Evolutionary conservation across 2,113 vertebrate species (phyloP).

Genomic region (Spea bombifrons): DNA sequence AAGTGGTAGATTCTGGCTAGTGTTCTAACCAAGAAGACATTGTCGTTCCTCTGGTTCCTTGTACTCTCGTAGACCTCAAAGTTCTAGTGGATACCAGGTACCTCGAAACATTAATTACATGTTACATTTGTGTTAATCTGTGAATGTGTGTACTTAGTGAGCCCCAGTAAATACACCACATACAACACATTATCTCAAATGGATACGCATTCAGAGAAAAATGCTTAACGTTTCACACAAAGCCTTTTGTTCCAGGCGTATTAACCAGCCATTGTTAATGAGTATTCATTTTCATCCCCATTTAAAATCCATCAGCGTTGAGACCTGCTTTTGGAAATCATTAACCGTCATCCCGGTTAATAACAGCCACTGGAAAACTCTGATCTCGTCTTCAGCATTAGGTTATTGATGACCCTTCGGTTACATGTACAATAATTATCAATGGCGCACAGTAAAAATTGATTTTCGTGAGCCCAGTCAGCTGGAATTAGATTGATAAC

Average conservation of each 20-base stretch:
- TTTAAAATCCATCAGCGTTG: slow-evolving; percentile 35
- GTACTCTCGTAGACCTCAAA: no score
- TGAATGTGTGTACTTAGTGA: not conserved
- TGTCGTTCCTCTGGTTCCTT: no score
- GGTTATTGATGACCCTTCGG: slow-evolving; percentile 27
- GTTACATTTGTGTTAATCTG: no score
- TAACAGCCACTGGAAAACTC: not conserved
- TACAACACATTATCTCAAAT: not conserved
- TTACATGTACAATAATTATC: slow-evolving; percentile 31
- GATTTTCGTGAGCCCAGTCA: slow-evolving; percentile 28
- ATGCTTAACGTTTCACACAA: not conserved
- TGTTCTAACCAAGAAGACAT: no score
- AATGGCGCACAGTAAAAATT: slow-evolving; percentile 22
- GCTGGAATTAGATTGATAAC: slow-evolving; percentile 29
- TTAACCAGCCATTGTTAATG: slow-evolving; percentile 32
- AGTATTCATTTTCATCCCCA: slow-evolving; percentile 17
- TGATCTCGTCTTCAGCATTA: not conserved
- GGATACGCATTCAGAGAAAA: slow-evolving; percentile 18
- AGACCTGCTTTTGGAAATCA: slow-evolving; percentile 30
- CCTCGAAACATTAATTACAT: no score
- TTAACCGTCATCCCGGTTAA: slow-evolving; percentile 14
- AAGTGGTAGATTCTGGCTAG: no score
- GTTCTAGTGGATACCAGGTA: no score
- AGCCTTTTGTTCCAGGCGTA: slow-evolving; percentile 14
- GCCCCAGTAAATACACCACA: not conserved